These are phyloP conservation scores for Cyrtodaria siliqua DNA, from an alignment of 2,888 invertebrate species.

Conservation along the genomic window DNA sequence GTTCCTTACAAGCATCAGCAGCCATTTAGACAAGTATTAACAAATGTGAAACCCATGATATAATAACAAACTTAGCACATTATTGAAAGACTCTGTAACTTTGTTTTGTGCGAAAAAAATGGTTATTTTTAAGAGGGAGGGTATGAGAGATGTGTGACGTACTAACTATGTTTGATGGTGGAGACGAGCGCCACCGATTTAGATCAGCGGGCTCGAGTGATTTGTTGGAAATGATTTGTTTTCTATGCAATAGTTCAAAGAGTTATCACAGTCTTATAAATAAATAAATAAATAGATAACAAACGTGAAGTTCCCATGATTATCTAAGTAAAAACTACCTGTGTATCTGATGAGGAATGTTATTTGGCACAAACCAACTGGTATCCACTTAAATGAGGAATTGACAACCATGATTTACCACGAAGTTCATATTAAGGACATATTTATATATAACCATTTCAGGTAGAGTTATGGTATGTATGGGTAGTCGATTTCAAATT, in stretches of 20 bases:
- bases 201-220: constrained; percentile 28
- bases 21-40: constrained; percentile 46
- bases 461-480: neutral
- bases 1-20: constrained; percentile 13
- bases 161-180: constrained; percentile 62
- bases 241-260: constrained; percentile 64
- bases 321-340: constrained; percentile 65
- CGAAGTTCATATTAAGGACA: neutral
- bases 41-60: constrained; percentile 58
- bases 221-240: constrained; percentile 59
- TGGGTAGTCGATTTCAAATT: neutral
- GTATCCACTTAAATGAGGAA: constrained; percentile 26
- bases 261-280: constrained; percentile 68
- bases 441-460: neutral
- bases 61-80: constrained; percentile 64
- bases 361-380: constrained; percentile 66
- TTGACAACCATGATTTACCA: constrained; percentile 5
- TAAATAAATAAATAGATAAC: constrained; percentile 71
- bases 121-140: constrained; percentile 52
- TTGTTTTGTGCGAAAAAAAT: constrained; percentile 59
- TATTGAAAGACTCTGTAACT: constrained; percentile 65
- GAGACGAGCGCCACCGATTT: neutral
- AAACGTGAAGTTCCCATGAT: constrained; percentile 65
- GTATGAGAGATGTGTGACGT: constrained; percentile 52
- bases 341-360: constrained; percentile 66